phyloP scores from a whole-genome alignment of 1,140 invertebrate genomes.

The Harlomillsia oculata region DNA sequence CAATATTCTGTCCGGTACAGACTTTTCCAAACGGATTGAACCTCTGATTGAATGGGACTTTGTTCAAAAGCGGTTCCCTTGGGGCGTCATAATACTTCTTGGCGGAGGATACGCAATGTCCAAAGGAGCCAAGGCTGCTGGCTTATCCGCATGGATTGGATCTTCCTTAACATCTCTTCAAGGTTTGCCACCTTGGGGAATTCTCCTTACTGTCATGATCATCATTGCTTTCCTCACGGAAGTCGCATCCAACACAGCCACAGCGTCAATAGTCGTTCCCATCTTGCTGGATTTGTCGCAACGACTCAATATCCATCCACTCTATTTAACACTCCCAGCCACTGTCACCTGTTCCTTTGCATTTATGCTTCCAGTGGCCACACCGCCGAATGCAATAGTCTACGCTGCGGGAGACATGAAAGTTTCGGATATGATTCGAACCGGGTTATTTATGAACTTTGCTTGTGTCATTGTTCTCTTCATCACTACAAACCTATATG shows the following conservation, averaged over 20 bases:
- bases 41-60: conserved; percentile 35
- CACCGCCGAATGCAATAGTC: conserved; percentile 79
- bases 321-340: conserved; percentile 78
- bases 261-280: conserved; percentile 73
- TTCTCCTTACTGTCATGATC: conserved; percentile 15
- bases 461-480: conserved; percentile 26
- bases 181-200: conserved; percentile 36
- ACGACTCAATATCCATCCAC: conserved; percentile 60
- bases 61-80: conserved; percentile 31
- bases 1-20: background rate
- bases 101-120: conserved; percentile 77
- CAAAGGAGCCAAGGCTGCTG: conserved; percentile 64
- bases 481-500: conserved; percentile 23
- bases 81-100: conserved; percentile 36
- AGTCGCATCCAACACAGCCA: conserved; percentile 46
- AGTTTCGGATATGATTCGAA: conserved; percentile 30
- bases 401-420: conserved; percentile 28
- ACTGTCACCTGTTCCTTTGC: conserved; percentile 60
- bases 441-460: conserved; percentile 32
- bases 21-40: too few relatives aligned
- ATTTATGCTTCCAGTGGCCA: conserved; percentile 64
- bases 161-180: conserved; percentile 43
- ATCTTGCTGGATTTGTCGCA: conserved; percentile 65
- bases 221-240: conserved; percentile 28
- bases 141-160: conserved; percentile 63